Conservation (phyloP, 2,113 vertebrate genomes). For the Speoplatyrhinus poulsoni region DNA sequence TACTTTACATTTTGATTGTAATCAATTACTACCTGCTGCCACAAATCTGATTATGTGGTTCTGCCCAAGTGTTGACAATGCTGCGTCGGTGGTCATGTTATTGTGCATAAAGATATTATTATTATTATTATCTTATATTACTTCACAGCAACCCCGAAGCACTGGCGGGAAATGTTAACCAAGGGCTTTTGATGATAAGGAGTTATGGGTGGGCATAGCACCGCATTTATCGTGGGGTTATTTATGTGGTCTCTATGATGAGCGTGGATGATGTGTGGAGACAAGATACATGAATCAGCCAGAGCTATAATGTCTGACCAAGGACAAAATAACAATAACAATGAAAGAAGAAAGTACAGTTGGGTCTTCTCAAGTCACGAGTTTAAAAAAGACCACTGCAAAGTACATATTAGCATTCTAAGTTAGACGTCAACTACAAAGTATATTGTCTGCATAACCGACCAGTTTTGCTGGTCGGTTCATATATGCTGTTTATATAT, state of each 20-base stretch:
- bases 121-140: constrained; percentile 22
- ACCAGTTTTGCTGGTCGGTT: background rate
- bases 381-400: background rate
- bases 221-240: constrained; percentile 58
- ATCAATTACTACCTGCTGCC: constrained; percentile 61
- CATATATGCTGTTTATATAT: background rate
- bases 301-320: constrained; percentile 18
- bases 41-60: constrained; percentile 30
- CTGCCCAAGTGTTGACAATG: constrained; percentile 28
- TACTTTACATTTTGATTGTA: constrained; percentile 75
- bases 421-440: background rate
- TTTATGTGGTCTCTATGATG: constrained; percentile 50
- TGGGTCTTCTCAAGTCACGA: background rate
- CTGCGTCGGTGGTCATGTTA: too few relatives aligned
- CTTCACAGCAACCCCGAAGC: constrained; percentile 3
- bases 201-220: constrained; percentile 49
- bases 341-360: background rate
- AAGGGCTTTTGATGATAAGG: constrained; percentile 50
- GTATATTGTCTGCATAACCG: background rate
- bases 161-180: constrained; percentile 49
- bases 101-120: constrained; percentile 17
- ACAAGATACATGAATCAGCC: constrained; percentile 50
- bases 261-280: constrained; percentile 48
- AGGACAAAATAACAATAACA: constrained; percentile 37
- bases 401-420: background rate